Evolutionary conservation across 2,797 vertebrate genomes (phyloP), one percentile per base, ranked within the genome.

Genomic region (Fistularia tabacaria): DNA sequence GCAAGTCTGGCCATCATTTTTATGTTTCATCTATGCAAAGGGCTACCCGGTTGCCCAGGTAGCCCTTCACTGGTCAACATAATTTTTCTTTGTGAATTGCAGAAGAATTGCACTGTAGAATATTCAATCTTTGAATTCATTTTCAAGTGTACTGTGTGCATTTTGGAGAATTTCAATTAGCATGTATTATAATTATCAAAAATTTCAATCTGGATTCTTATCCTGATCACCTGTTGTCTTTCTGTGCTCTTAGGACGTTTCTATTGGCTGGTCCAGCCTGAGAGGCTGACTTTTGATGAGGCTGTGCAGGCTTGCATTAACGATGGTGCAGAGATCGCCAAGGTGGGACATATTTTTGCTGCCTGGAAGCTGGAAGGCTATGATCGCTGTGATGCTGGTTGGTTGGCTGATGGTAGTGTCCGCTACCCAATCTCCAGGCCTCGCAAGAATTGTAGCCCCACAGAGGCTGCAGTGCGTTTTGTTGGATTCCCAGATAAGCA

Each of bases 361-460:
- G 96, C 97, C 68, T 99, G 97, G 97, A 97, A 96, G 74, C 87
- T 98, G 2, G 87, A 92, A 14, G 90, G 88, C 12, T 99, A 92
- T 0, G 97, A 99, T 70, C 95, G 95, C 10, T 99, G 97, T 0
- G 95, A 98, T 4, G 92, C 93, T 0, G 97, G 97, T 73, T 99
- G 97, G 97, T 56, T 99, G 85, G 95, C 93, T 0, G 97, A 98
- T 0, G 95, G 95, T 80, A 99, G 97, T 0, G 94, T 97, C 54
- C 95, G 97, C 64, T 99, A 99, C 82, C 97, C 97, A 0, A 96
- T 99, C 86, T 90, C 93, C 36, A 90, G 86, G 66, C 96, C 97
- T 0, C 89, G 97, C 60, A 92, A 91, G 77, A 94, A 95, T 88
- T 99, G 97, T 89, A 98, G 97, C 67, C 95, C 95, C 10, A 89